A percentile compares a stretch with the other conserved stretches of the same genome.
Conservation (phyloP, 2,888 invertebrate species). For the Invenusta paracnida region DNA sequence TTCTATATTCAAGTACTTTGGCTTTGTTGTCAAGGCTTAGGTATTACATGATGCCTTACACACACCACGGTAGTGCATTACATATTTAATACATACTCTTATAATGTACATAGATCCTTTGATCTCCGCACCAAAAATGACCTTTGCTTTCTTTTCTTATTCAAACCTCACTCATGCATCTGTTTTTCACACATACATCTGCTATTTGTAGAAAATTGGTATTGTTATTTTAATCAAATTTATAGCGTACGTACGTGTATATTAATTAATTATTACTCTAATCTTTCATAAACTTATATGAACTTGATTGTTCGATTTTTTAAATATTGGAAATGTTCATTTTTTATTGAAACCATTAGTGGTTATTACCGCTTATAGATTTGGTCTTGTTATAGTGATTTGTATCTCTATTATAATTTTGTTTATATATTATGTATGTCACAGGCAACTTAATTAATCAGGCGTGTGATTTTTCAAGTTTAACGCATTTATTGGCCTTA, state of each 20-base stretch:
- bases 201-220: too few relatives aligned
- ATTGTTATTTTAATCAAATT: too few relatives aligned
- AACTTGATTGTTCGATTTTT: too few relatives aligned
- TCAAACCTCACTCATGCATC: background rate
- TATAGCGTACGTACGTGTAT: too few relatives aligned
- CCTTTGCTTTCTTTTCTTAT: background rate
- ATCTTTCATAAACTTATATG: too few relatives aligned
- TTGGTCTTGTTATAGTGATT: background rate
- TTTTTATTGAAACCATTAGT: background rate
- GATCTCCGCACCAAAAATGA: background rate
- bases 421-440: background rate
- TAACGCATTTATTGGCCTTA: background rate
- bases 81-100: background rate
- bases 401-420: background rate
- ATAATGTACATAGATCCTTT: too few relatives aligned
- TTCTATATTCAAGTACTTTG: background rate
- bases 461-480: background rate
- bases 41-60: too few relatives aligned
- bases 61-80: background rate
- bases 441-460: too few relatives aligned
- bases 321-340: too few relatives aligned
- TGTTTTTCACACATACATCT: background rate
- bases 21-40: background rate
- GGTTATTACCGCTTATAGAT: background rate
- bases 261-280: too few relatives aligned